Evolutionary conservation across 2,113 vertebrate species (phyloP), one percentile per base, ranked within the genome.

Genomic region (Platichthys flesus): DNA sequence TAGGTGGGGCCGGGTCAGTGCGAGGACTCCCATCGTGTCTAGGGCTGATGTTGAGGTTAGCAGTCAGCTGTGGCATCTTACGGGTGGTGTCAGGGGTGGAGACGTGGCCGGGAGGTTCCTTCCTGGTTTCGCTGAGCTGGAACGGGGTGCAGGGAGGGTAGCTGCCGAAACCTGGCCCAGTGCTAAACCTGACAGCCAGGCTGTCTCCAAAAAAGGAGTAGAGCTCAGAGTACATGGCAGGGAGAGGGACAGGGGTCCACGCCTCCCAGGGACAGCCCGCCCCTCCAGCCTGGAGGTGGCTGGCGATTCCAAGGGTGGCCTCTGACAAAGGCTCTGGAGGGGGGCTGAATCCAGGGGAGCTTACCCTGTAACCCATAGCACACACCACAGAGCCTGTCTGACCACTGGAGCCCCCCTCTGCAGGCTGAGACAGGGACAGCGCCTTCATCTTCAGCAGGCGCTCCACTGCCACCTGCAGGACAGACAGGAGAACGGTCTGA

Each of bases 131-230:
- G 0, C 78, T 37, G 5, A 85, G 69, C 51, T 90, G 88, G 28
- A 87, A 14, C 0, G 81, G 76, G 1, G 70, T 15, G 5, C 80
- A 71, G 51, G 79, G 67, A 0, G 84, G n/a, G 84, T 75, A 15
- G 62, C 82, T 58, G 54, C 83, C 89, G 16, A 59, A 85, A 9
- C 92, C 93, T 0, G 93, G 93, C 0, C 95, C 96, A 0, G 96
- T 97, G 52, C 97, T 97, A 0, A 98, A 97, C 37, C 96, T 92
- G 5, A 95, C 93, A 0, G 96, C 96, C 74, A 98, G 45, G 78
- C 97, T 98, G 91, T 98, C 96, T 0, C 97, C 97, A 2, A 98
- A 98, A 78, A 98, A 98, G 21, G 94, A 95, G 76, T 98, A 98
- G 2, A 98, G 94, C 88, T 98, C 96, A 0, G 92, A 90, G 88